Evolutionary conservation across 92 coral and sea anemone genomes (phyloP), one percentile per base, ranked within the genome.

Genomic region (Desmophyllum pertusum): DNA sequence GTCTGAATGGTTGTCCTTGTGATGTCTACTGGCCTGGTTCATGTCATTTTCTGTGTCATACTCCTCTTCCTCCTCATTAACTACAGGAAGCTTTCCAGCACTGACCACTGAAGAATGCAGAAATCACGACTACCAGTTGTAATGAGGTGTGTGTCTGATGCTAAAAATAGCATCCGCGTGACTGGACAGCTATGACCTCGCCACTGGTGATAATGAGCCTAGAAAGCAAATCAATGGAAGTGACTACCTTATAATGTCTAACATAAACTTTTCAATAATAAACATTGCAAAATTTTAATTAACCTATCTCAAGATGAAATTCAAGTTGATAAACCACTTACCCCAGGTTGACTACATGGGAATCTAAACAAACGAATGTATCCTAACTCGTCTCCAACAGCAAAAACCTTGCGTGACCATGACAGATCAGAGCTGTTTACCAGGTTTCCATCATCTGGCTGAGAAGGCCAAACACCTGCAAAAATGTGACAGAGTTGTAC

Each of bases 101-200:
- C 85, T 55, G 75, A 69, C 98, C 98, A 94, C 83, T 94, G 98
- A 80, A 94, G 85, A 74, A 94, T 88, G 38, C 96, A 94, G 57
- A 90, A 78, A 75, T 94, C 98, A 41, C 81, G 88, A 50, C 98
- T 92, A 75, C 96, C 98, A 69, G 98, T 94, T 59, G 88, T 94
- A 36, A 94, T 84, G 31, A 94, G 93, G 75, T 71, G 83, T 13
- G 88, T 89, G 75, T 94, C 98, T 13, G 92, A 89, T 8, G 98
- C 83, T 27, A 94, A 85, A 77, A 94, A 94, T 78, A 85, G 85
- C 69, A 94, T 84, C 10, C 95, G 90, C 48, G 91, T 85, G 35
- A 94, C 95, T 27, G 98, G 88, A n/a, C 93, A 91, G 63, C 98
- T 90, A 70, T 94, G 98, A 17, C 96, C 98, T 36, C 98, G 91